These are phyloP conservation scores for Neoniphon sammara DNA, from an alignment of 2,797 vertebrate genomes.

Conservation along the genomic window DNA sequence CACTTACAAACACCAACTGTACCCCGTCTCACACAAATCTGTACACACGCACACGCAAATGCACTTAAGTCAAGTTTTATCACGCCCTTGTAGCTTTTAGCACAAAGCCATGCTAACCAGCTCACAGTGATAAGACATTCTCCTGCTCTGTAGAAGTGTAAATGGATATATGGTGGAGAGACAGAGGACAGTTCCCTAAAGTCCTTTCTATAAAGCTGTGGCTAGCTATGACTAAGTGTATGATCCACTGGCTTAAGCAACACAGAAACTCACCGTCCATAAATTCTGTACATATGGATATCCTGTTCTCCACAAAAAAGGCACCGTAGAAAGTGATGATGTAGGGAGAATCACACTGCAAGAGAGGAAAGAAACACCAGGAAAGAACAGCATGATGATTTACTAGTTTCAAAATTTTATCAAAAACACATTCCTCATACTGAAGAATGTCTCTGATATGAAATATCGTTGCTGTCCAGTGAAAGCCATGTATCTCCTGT, in stretches of 20 bases:
- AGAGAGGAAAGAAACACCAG: constrained; percentile 49
- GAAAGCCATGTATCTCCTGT: no score
- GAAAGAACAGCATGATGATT: background rate
- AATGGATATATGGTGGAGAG: constrained; percentile 71
- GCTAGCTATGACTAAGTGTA: constrained; percentile 16
- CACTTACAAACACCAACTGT: constrained; percentile 34
- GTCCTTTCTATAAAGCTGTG: constrained; percentile 38
- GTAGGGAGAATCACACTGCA: constrained; percentile 97
- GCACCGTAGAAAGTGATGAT: constrained; percentile 99
- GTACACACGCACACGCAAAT: constrained; percentile 57
- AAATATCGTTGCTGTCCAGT: no score
- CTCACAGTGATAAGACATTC: constrained; percentile 63
- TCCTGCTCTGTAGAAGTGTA: constrained; percentile 77
- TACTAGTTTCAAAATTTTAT: no score
- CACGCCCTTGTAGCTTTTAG: constrained; percentile 83
- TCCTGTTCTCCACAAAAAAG: constrained; percentile 99
- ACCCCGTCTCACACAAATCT: constrained; percentile 57
- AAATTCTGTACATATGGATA: constrained; percentile 99
- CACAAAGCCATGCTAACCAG: constrained; percentile 65
- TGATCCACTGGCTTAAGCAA: background rate
- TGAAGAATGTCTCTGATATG: no score
- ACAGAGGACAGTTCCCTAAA: constrained; percentile 42
- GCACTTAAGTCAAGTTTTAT: constrained; percentile 73
- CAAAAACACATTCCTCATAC: background rate
- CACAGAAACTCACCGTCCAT: constrained; percentile 94